phyloP scores from a whole-genome alignment of 2,797 vertebrate genomes.

The Clarias fuscus region DNA sequence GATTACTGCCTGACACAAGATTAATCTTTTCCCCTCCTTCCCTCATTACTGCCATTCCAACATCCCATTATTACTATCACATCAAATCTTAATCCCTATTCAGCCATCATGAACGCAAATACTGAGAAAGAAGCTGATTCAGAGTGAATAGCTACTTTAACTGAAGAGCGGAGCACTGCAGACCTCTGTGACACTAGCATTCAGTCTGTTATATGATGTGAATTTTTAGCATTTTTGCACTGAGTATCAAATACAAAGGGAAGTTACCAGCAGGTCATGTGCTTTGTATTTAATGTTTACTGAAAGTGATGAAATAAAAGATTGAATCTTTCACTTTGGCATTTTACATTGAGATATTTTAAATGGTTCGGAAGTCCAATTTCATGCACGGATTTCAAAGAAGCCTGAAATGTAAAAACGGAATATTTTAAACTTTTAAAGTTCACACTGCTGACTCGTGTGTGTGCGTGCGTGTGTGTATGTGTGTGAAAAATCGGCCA shows the following conservation, averaged over 20 bases:
- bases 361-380: neutral
- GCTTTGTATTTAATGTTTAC: neutral
- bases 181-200: constrained; percentile 25
- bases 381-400: neutral
- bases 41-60: constrained; percentile 39
- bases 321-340: neutral
- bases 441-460: neutral
- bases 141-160: constrained; percentile 15
- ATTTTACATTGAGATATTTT: constrained; percentile 1
- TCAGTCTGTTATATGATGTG: constrained; percentile 12
- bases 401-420: neutral
- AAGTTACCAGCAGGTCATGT: constrained; percentile 7
- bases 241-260: neutral
- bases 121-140: constrained; percentile 20
- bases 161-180: constrained; percentile 8
- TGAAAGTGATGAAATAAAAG: neutral
- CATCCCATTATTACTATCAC: constrained; percentile 41
- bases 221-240: constrained; percentile 10
- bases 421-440: neutral
- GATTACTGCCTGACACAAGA: constrained; percentile 42
- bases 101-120: constrained; percentile 28
- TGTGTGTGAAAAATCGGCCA: neutral
- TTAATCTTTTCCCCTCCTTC: constrained; percentile 30
- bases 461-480: neutral
- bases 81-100: constrained; percentile 46